These are phyloP conservation scores for Bombus cullumanus DNA, from an alignment of 1,140 invertebrate genomes.

Conservation along the genomic window DNA sequence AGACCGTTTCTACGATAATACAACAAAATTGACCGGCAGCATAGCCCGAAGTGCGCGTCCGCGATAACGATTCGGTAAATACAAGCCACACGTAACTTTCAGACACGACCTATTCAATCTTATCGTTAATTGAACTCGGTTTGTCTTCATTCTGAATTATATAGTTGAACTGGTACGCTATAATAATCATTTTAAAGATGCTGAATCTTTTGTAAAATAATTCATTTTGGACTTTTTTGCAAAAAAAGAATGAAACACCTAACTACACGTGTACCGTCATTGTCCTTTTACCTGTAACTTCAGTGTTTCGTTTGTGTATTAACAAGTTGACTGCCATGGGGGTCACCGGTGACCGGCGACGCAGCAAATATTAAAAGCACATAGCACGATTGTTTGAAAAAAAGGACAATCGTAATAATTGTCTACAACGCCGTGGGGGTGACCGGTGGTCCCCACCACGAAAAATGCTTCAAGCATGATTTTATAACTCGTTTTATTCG, in stretches of 20 bases:
- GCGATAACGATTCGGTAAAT: not conserved
- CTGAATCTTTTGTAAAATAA: too few species aligned
- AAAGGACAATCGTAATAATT: too few species aligned
- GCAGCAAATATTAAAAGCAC: too few species aligned
- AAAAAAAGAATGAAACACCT: too few species aligned
- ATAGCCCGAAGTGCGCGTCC: not conserved
- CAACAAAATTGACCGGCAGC: not conserved
- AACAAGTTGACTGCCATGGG: too few species aligned
- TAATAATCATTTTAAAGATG: not conserved
- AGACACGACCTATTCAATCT: not conserved
- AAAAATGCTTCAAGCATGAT: too few species aligned
- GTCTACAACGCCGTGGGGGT: too few species aligned
- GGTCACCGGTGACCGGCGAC: too few species aligned
- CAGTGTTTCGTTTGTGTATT: not conserved
- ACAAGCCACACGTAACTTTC: not conserved
- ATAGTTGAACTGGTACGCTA: not conserved
- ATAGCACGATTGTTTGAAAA: too few species aligned
- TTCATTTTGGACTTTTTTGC: too few species aligned
- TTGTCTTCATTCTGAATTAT: not conserved
- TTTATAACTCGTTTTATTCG: too few species aligned
- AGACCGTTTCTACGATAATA: not conserved
- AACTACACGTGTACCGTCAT: accelerated
- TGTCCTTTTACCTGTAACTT: not conserved
- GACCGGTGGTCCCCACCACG: too few species aligned
- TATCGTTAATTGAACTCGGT: not conserved